These are phyloP conservation scores for Dryobotodes eremita DNA, from an alignment of 2,888 invertebrate genomes.

Conservation along the genomic window DNA sequence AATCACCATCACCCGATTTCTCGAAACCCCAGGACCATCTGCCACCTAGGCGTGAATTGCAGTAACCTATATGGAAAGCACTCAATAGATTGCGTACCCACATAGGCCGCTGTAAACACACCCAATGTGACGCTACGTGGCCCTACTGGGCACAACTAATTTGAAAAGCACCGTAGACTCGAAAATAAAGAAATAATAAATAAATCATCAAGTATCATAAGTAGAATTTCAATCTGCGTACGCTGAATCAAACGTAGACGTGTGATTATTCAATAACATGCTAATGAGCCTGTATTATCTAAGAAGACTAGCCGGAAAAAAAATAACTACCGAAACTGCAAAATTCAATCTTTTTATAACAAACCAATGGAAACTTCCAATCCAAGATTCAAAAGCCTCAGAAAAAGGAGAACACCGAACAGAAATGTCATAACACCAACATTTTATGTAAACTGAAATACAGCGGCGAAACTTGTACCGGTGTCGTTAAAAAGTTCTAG, in stretches of 20 bases:
- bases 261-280: too few relatives aligned
- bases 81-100: not conserved
- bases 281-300: too few relatives aligned
- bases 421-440: slow-evolving; percentile 49
- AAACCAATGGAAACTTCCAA: slow-evolving; percentile 19
- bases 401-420: slow-evolving; percentile 17
- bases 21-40: not conserved
- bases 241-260: too few relatives aligned
- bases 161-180: not conserved
- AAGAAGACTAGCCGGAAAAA: slow-evolving; percentile 21
- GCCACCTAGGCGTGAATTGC: not conserved
- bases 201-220: not conserved
- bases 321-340: not conserved
- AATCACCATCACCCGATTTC: not conserved
- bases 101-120: not conserved
- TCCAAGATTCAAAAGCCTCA: not conserved
- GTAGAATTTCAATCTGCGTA: not conserved
- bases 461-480: slow-evolving; percentile 42
- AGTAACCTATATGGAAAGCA: not conserved
- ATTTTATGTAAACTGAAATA: slow-evolving; percentile 55
- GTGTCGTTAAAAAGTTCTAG: slow-evolving; percentile 62
- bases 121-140: not conserved
- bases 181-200: not conserved
- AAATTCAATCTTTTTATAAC: slow-evolving; percentile 7
- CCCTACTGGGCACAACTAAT: not conserved